Percentiles rank a stretch among this genome's conserved stretches.
These are phyloP conservation scores for Agonopterix arenella DNA, from an alignment of 2,888 invertebrate species.

Conservation along the genomic window DNA sequence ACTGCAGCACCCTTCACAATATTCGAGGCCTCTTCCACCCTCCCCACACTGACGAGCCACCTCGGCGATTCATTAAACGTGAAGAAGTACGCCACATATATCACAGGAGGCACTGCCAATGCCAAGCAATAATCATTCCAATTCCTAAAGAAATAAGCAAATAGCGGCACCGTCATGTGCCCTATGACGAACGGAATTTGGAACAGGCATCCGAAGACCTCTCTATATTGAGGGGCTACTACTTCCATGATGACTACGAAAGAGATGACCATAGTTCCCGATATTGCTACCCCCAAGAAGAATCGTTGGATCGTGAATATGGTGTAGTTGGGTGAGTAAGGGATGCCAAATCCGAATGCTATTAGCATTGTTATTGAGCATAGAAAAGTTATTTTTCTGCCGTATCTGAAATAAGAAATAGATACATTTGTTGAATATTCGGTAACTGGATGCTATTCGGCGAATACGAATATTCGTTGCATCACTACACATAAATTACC, in stretches of 20 bases:
- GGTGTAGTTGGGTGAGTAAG: conserved; percentile 78
- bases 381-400: conserved; percentile 84
- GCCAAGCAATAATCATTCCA: conserved; percentile 81
- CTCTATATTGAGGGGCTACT: conserved; percentile 73
- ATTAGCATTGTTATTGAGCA: conserved; percentile 81
- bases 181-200: conserved; percentile 83
- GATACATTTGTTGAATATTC: too few relatives aligned
- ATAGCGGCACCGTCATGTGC: conserved; percentile 78
- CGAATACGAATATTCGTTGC: too few relatives aligned
- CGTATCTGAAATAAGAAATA: conserved; percentile 74
- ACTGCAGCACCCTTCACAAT: conserved; percentile 82
- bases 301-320: conserved; percentile 81
- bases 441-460: too few relatives aligned
- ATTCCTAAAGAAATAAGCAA: conserved; percentile 79
- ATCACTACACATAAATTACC: too few relatives aligned
- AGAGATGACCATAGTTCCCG: conserved; percentile 88
- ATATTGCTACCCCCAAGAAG: conserved; percentile 83
- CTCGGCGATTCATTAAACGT: conserved; percentile 87
- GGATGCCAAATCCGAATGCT: conserved; percentile 80
- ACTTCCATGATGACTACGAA: conserved; percentile 83
- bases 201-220: conserved; percentile 77
- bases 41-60: conserved; percentile 85
- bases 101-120: conserved; percentile 75
- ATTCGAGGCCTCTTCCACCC: conserved; percentile 77
- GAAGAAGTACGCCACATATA: conserved; percentile 82